Evolutionary conservation across 2,888 invertebrate species (phyloP).

Genomic region (Hoplodrina blanda): DNA sequence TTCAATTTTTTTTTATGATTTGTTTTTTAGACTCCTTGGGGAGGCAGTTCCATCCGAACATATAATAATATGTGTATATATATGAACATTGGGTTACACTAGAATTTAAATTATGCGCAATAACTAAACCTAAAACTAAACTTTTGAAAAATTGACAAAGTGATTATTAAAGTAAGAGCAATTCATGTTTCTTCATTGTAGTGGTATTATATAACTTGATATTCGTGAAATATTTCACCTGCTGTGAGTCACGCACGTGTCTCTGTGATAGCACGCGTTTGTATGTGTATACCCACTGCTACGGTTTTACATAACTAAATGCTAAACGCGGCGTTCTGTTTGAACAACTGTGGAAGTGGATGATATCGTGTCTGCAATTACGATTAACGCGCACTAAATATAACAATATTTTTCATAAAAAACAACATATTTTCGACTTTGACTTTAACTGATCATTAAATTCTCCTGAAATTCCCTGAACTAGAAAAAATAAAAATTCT

Average conservation of each 20-base stretch:
- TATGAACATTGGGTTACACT: no score
- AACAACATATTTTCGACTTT: constrained; percentile 17
- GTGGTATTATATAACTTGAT: constrained; percentile 40
- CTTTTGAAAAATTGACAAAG: no score
- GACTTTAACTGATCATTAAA: constrained; percentile 27
- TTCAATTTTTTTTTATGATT: not conserved
- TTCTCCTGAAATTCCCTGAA: constrained; percentile 26
- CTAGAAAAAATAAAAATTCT: constrained; percentile 44
- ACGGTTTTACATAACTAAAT: constrained; percentile 71
- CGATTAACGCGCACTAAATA: constrained; percentile 10
- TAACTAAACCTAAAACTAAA: no score
- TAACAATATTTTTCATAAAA: constrained; percentile 14
- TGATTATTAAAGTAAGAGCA: no score
- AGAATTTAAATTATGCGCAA: no score
- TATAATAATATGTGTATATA: no score
- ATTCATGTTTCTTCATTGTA: constrained; percentile 2
- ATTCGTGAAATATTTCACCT: constrained; percentile 49
- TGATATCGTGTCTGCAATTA: constrained; percentile 30
- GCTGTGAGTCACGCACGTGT: constrained; percentile 70
- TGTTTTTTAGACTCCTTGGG: not conserved
- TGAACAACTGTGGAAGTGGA: constrained; percentile 78
- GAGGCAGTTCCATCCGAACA: no score
- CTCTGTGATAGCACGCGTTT: constrained; percentile 62
- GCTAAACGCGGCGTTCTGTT: constrained; percentile 68
- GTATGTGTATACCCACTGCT: constrained; percentile 58